phyloP scores from a whole-genome alignment of 2,113 vertebrate genomes.

The Gymnobelideus leadbeateri region DNA sequence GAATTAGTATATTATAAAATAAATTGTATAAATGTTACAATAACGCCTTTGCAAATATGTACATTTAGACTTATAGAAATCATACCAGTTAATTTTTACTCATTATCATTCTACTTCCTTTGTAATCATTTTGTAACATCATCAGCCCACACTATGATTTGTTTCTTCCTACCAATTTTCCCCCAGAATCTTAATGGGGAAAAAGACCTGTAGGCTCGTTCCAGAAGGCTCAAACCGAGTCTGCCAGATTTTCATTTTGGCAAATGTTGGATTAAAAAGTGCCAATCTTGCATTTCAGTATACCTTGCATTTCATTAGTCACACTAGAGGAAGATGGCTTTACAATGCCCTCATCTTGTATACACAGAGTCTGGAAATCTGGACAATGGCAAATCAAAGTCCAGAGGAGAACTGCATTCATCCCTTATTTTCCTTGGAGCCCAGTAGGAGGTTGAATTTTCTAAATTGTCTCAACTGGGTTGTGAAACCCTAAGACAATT shows the following conservation, averaged over 20 bases:
- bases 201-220: conserved; percentile 51
- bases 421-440: neutral
- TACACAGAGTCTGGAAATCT: neutral
- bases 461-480: neutral
- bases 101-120: conserved; percentile 75
- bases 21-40: conserved; percentile 84
- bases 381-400: conserved; percentile 17
- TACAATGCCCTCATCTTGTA: neutral
- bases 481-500: neutral
- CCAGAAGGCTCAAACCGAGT: conserved; percentile 22
- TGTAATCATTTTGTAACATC: conserved; percentile 55
- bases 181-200: conserved; percentile 54
- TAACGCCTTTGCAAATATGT: conserved; percentile 78
- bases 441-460: neutral
- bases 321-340: neutral
- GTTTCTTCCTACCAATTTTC: conserved; percentile 54
- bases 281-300: neutral
- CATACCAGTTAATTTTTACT: conserved; percentile 77
- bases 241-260: conserved; percentile 39
- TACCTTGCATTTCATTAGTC: neutral
- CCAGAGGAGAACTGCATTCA: neutral
- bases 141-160: conserved; percentile 63
- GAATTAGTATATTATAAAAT: conserved; percentile 84
- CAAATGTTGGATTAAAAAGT: conserved; percentile 18
- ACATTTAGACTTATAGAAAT: conserved; percentile 81